Evolutionary conservation across 2,113 vertebrate genomes (phyloP).

Genomic region (Oophaga pumilio): DNA sequence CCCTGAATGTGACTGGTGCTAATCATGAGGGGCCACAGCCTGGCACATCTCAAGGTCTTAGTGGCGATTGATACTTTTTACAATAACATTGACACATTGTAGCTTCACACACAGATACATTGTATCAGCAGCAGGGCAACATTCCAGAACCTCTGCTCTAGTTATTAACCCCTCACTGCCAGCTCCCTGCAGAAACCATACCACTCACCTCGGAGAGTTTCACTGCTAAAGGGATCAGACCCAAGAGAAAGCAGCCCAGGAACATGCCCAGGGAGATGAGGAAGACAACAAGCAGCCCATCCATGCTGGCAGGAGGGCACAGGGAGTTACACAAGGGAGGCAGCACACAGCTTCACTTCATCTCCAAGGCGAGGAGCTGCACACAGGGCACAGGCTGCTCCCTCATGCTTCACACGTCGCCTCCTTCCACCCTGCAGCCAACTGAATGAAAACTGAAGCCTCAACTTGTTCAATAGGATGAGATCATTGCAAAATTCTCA

Average conservation of each 20-base stretch:
- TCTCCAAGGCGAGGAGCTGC: conserved; percentile 20
- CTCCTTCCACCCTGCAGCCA: conserved; percentile 7
- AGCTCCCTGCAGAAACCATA: neutral
- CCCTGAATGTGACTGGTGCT: too few species aligned
- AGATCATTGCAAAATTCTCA: neutral
- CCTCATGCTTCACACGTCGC: conserved; percentile 46
- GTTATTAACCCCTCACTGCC: conserved; percentile 6
- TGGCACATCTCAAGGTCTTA: neutral
- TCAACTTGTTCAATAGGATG: neutral
- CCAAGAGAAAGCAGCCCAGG: conserved; percentile 73
- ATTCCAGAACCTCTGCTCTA: neutral
- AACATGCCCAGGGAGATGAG: conserved; percentile 78
- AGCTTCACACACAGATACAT: neutral
- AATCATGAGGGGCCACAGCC: too few species aligned
- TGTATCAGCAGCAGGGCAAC: neutral
- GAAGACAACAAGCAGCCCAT: conserved; percentile 71
- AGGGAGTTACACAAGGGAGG: neutral
- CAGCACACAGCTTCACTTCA: neutral
- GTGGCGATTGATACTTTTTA: neutral
- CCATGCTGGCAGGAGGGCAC: conserved; percentile 65
- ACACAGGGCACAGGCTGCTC: neutral
- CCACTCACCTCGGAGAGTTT: conserved; percentile 75
- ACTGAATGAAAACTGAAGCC: conserved; percentile 20
- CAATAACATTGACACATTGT: neutral
- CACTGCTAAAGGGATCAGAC: conserved; percentile 75